Percentiles rank a stretch among this genome's conserved stretches.
phyloP scores from a whole-genome alignment of 2,113 vertebrate genomes.

The Capreolus pygargus region DNA sequence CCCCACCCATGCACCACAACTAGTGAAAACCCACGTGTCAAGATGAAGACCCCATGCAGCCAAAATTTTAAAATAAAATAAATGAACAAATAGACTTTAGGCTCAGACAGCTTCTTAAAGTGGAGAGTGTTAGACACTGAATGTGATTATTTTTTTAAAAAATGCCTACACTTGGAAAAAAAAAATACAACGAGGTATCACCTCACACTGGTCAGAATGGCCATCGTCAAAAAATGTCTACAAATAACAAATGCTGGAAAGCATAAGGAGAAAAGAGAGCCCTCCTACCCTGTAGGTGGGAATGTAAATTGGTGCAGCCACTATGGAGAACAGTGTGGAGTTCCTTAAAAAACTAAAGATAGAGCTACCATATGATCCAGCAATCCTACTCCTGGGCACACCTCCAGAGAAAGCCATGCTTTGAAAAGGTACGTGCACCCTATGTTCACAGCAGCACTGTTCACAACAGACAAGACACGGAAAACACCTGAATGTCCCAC shows the following conservation, averaged over 20 bases:
- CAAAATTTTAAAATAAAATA: background rate
- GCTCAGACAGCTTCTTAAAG: background rate
- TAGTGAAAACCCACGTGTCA: background rate
- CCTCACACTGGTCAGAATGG: background rate
- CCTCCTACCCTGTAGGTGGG: background rate
- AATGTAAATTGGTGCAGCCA: background rate
- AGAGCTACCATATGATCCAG: background rate
- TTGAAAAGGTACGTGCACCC: background rate
- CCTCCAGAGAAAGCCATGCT: background rate
- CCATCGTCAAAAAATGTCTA: background rate
- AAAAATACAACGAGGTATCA: background rate
- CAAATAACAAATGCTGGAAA: background rate
- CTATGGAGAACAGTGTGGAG: background rate
- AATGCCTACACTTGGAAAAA: background rate
- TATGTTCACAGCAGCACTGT: background rate
- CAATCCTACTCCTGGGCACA: background rate
- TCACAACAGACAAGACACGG: background rate
- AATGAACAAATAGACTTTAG: background rate
- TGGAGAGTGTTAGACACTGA: background rate
- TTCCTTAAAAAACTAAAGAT: background rate
- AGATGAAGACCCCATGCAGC: background rate
- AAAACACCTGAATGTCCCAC: background rate
- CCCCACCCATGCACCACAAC: background rate
- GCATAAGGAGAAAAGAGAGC: background rate
- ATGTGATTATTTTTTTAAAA: background rate